Evolutionary conservation across 1,140 invertebrate genomes (phyloP).

Genomic region (Phocides pigmalion): DNA sequence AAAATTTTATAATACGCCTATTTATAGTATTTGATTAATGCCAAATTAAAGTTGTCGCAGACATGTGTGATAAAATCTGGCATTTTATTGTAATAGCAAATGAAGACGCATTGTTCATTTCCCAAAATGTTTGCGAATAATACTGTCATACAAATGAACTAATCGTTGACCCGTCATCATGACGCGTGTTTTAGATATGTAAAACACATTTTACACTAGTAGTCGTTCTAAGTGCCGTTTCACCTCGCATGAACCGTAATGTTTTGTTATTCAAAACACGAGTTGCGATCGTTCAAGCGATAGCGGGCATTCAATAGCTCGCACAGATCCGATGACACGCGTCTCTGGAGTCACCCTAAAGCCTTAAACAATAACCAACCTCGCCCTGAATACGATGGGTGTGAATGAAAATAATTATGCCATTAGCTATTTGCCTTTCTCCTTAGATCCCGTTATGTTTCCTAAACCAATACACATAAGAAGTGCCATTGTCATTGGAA

Average conservation of each 20-base stretch:
- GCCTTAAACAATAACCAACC: constrained; percentile 14
- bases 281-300: constrained; percentile 18
- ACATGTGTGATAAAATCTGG: no score
- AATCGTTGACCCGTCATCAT: no score
- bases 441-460: constrained; percentile 16
- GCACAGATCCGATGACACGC: background rate
- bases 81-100: no score
- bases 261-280: constrained; percentile 51
- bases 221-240: constrained; percentile 24
- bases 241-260: constrained; percentile 47
- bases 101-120: no score
- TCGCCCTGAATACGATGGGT: constrained; percentile 23
- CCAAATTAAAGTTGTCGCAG: no score
- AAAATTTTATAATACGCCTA: no score
- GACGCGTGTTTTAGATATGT: no score
- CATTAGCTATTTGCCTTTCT: constrained; percentile 15
- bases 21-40: no score
- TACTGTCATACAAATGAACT: no score
- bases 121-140: no score
- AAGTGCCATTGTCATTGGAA: constrained; percentile 6
- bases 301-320: constrained; percentile 22
- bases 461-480: constrained; percentile 9
- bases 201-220: constrained; percentile 29
- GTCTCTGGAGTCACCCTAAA: constrained; percentile 23
- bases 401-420: no score